Percentiles rank a stretch among this genome's conserved stretches.
Conservation (phyloP, 1,140 invertebrate genomes). For the Metopolophium dirhodum region DNA sequence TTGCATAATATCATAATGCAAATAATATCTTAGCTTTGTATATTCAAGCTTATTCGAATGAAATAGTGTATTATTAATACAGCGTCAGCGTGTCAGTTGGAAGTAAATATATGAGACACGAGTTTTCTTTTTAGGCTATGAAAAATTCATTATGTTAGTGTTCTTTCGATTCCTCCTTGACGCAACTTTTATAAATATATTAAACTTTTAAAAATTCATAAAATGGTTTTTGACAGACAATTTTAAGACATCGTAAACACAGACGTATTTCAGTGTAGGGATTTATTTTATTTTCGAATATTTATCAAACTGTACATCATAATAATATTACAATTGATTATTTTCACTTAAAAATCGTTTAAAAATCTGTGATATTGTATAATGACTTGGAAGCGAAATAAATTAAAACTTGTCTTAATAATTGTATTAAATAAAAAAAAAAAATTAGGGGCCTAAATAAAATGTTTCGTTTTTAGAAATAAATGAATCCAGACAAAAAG, state of each 20-base stretch:
- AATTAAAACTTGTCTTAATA: too few relatives aligned
- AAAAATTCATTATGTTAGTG: background rate
- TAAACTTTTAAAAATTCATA: slow-evolving; percentile 18
- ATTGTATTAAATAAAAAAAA: too few relatives aligned
- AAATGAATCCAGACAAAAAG: background rate
- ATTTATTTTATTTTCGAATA: background rate
- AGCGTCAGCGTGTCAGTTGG: background rate
- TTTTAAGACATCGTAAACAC: background rate
- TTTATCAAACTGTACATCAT: background rate
- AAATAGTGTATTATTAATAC: background rate
- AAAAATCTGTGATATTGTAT: background rate
- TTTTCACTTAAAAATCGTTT: background rate
- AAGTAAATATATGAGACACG: slow-evolving; percentile 12
- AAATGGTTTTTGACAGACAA: background rate
- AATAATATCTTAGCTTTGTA: background rate
- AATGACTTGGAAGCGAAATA: too few relatives aligned
- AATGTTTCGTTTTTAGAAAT: background rate
- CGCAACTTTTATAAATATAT: slow-evolving; percentile 6
- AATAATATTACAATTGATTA: background rate
- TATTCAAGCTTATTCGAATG: background rate
- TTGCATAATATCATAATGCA: background rate
- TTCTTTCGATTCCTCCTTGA: background rate
- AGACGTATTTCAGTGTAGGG: background rate
- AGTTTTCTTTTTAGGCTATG: background rate
- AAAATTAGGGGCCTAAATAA: background rate